Evolutionary conservation across 1,140 invertebrate genomes (phyloP).

Genomic region (Agrilus planipennis): DNA sequence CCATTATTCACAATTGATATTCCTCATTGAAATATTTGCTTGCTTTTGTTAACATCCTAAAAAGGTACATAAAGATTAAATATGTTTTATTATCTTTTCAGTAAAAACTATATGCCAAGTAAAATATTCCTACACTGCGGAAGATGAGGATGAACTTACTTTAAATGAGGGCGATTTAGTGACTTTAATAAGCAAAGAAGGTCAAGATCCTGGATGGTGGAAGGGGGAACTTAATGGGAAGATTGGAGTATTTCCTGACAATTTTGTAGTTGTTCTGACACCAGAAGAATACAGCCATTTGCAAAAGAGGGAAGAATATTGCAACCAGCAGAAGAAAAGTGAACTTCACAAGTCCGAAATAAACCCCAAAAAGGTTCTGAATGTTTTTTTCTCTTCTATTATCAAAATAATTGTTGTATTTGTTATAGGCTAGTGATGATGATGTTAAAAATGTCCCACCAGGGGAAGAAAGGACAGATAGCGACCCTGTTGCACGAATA

Average conservation of each 20-base stretch:
- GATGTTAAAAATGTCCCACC: slow-evolving; percentile 75
- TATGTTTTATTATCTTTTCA: slow-evolving; percentile 15
- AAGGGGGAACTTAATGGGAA: slow-evolving; percentile 82
- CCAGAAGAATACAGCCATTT: slow-evolving; percentile 12
- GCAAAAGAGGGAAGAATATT: too few species aligned
- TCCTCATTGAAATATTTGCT: too few species aligned
- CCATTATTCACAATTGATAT: too few species aligned
- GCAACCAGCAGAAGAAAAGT: too few species aligned
- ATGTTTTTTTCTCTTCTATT: too few species aligned
- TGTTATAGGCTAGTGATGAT: too few species aligned
- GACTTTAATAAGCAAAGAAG: slow-evolving; percentile 72
- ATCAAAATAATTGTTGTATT: too few species aligned
- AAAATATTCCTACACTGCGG: slow-evolving; percentile 78
- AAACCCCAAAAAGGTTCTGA: too few species aligned
- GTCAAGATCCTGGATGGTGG: slow-evolving; percentile 95
- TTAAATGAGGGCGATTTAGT: slow-evolving; percentile 84
- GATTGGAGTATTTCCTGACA: slow-evolving; percentile 91
- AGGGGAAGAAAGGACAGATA: slow-evolving; percentile 13
- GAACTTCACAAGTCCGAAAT: too few species aligned
- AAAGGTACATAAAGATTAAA: too few species aligned
- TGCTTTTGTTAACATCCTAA: too few species aligned
- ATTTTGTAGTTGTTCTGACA: slow-evolving; percentile 69
- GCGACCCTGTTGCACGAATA: slow-evolving; percentile 23
- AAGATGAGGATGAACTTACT: slow-evolving; percentile 88
- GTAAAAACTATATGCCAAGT: slow-evolving; percentile 56